phyloP scores from a whole-genome alignment of 1,140 invertebrate species.

The Drosophila truncata region DNA sequence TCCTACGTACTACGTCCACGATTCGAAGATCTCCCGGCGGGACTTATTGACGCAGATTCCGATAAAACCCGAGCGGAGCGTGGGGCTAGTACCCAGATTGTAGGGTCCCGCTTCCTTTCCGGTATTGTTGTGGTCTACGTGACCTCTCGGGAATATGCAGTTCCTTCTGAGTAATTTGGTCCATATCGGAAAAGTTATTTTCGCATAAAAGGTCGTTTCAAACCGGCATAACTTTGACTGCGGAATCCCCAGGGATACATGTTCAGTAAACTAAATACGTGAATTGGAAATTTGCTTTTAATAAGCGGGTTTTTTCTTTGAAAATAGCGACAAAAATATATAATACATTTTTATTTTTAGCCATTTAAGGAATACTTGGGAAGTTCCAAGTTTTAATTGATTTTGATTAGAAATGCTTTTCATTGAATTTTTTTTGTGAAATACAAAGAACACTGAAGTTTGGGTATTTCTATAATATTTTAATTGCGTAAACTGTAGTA shows the following conservation, averaged over 20 bases:
- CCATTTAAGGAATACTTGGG: rapidly evolving
- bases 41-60: neutral
- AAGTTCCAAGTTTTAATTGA: too few species aligned
- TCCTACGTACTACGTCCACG: neutral
- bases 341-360: neutral
- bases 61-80: slow-evolving; percentile 1
- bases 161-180: slow-evolving; percentile 8
- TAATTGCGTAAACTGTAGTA: too few species aligned
- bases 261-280: neutral
- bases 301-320: neutral
- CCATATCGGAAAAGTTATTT: neutral
- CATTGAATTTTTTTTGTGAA: neutral
- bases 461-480: neutral
- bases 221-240: slow-evolving; percentile 16
- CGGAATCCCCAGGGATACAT: neutral
- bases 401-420: neutral
- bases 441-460: neutral
- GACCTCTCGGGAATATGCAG: slow-evolving; percentile 43
- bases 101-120: neutral
- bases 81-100: neutral
- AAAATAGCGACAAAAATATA: neutral
- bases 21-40: too few species aligned
- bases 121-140: slow-evolving; percentile 51
- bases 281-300: too few species aligned
- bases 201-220: neutral